Evolutionary conservation across 2,888 invertebrate species (phyloP).

Genomic region (Drosophila pegasa): DNA sequence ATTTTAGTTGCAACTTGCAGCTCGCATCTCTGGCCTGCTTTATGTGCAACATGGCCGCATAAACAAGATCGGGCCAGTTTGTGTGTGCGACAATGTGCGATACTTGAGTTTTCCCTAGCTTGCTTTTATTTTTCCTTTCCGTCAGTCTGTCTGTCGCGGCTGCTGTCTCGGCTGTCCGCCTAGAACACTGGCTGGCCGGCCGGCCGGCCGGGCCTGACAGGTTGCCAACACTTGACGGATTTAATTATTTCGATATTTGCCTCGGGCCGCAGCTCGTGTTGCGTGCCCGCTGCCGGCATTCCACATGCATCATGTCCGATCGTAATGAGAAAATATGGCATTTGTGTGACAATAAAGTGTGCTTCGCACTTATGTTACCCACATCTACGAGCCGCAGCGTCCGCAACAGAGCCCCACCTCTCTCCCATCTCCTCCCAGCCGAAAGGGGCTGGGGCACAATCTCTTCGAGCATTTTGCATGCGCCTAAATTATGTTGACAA

Average conservation of each 20-base stretch:
- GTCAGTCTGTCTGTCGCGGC: constrained; percentile 5
- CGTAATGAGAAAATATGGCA: constrained; percentile 85
- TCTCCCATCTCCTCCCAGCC: no score
- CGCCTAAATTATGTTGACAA: constrained; percentile 83
- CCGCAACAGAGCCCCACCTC: constrained; percentile 17
- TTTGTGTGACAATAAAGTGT: constrained; percentile 85
- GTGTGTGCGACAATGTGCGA: constrained; percentile 57
- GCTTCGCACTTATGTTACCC: constrained; percentile 84
- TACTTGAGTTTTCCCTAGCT: constrained; percentile 37
- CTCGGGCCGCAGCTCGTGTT: constrained; percentile 45
- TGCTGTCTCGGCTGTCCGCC: constrained; percentile 2
- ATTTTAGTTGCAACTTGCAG: constrained; percentile 30
- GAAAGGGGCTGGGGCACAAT: constrained; percentile 38
- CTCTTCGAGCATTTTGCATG: constrained; percentile 73
- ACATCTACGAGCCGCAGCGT: constrained; percentile 31
- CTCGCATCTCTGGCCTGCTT: constrained; percentile 62
- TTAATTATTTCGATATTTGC: constrained; percentile 83
- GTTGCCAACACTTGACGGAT: constrained; percentile 84
- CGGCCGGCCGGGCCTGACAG: constrained; percentile 38
- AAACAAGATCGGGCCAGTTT: constrained; percentile 71
- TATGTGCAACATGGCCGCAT: constrained; percentile 77
- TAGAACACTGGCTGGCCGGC: constrained; percentile 20
- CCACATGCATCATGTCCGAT: constrained; percentile 84
- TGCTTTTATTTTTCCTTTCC: constrained; percentile 16
- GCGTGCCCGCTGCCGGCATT: constrained; percentile 81